phyloP scores from a whole-genome alignment of 1,140 invertebrate genomes.

The Drosophila eugracilis region DNA sequence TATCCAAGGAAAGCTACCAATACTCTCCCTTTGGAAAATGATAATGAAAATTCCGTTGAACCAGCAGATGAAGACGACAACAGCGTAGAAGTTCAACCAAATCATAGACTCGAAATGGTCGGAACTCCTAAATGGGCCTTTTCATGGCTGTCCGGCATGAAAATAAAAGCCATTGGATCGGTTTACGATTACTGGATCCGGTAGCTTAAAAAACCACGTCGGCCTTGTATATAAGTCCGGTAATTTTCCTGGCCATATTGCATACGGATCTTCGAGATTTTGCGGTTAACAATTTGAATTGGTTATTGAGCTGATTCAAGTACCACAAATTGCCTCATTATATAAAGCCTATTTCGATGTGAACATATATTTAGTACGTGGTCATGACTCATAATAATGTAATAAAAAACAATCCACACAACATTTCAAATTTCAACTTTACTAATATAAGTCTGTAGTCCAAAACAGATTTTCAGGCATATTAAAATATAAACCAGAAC shows the following conservation, averaged over 20 bases:
- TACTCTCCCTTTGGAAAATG: background rate
- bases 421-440: background rate
- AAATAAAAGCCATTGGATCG: constrained; percentile 1
- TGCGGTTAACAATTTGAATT: constrained; percentile 15
- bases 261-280: background rate
- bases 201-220: constrained; percentile 2
- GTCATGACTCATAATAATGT: constrained; percentile 7
- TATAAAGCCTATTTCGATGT: too few species aligned
- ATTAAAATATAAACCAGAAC: too few species aligned
- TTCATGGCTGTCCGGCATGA: background rate
- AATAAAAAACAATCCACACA: background rate
- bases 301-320: background rate
- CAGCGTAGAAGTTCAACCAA: constrained; percentile 5
- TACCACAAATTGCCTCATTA: constrained; percentile 12
- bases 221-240: background rate
- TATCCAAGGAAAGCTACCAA: background rate
- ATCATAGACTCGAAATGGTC: constrained; percentile 7
- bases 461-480: background rate
- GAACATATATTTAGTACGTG: background rate
- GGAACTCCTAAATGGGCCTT: constrained; percentile 19
- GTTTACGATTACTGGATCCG: constrained; percentile 20
- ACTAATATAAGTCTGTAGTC: background rate
- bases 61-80: background rate
- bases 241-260: background rate
- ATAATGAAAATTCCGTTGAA: background rate